Evolutionary conservation across 2,797 vertebrate species (phyloP).

Genomic region (Epinephelus malabaricus): DNA sequence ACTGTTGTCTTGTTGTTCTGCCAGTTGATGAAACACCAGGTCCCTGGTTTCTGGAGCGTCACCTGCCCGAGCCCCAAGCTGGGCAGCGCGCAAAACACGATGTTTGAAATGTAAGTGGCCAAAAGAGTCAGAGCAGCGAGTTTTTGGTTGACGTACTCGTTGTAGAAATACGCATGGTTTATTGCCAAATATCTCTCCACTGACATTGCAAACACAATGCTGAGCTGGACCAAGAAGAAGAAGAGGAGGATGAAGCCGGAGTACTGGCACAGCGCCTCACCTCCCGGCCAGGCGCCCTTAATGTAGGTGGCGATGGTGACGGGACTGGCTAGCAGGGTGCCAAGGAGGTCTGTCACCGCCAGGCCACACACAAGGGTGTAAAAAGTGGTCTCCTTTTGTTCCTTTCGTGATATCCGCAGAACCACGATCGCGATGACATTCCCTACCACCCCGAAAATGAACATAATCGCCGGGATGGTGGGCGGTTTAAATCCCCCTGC

Average conservation of each 20-base stretch:
- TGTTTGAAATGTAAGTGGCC: conserved; percentile 90
- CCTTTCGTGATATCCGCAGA: conserved; percentile 93
- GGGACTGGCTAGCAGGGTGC: conserved; percentile 94
- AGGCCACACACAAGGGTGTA: conserved; percentile 97
- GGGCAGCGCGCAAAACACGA: conserved; percentile 94
- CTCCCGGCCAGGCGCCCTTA: conserved; percentile 91
- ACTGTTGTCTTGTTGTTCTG: conserved; percentile 83
- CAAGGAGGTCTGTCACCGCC: conserved; percentile 95
- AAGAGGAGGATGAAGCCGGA: conserved; percentile 97
- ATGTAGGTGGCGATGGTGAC: conserved; percentile 97
- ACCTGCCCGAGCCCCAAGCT: conserved; percentile 90
- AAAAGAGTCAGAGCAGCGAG: conserved; percentile 90
- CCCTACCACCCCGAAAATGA: conserved; percentile 96
- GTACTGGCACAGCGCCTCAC: conserved; percentile 91
- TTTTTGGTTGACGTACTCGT: conserved; percentile 92
- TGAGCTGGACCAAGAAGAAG: conserved; percentile 94
- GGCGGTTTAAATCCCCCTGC: conserved; percentile 46
- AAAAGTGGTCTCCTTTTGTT: conserved; percentile 97
- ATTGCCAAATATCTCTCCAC: conserved; percentile 97
- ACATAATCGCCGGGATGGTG: conserved; percentile 95
- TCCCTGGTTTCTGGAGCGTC: conserved; percentile 85
- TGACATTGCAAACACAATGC: conserved; percentile 97
- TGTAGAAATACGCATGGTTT: conserved; percentile 98
- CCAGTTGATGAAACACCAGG: conserved; percentile 99
- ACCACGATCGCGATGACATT: conserved; percentile 96